Evolutionary conservation across 2,113 vertebrate species (phyloP).

Genomic region (Penelope pileata): DNA sequence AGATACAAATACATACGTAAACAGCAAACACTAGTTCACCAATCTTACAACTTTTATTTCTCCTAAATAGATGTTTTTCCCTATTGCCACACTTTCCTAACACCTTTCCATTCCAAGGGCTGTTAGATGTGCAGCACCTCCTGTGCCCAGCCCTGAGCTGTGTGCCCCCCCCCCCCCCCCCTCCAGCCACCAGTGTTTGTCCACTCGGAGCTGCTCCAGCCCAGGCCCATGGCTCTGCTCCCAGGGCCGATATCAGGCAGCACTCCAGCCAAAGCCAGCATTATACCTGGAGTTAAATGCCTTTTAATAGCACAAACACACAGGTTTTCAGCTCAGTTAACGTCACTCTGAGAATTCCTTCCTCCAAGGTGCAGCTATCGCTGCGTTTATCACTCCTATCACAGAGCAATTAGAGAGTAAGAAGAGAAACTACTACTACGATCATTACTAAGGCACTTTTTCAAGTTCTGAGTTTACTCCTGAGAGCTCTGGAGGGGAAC

Average conservation of each 20-base stretch:
- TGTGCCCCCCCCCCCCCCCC: too few species aligned
- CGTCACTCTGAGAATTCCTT: background rate
- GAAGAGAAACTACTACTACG: background rate
- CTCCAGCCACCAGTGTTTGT: background rate
- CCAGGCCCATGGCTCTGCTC: background rate
- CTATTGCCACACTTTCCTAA: background rate
- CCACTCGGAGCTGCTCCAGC: background rate
- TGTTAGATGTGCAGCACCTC: background rate
- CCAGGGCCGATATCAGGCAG: background rate
- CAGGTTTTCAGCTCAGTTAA: background rate
- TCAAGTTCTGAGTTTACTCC: background rate
- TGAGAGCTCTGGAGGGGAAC: background rate
- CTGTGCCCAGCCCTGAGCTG: background rate
- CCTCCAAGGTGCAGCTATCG: background rate
- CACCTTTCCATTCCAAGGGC: background rate
- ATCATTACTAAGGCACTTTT: background rate
- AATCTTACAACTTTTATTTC: background rate
- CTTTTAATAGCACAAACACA: background rate
- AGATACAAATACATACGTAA: rapidly evolving
- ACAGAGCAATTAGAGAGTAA: background rate
- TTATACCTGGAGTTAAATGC: background rate
- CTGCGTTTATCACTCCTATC: background rate
- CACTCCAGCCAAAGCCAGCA: background rate
- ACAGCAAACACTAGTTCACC: background rate
- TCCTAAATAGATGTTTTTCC: background rate